These are phyloP conservation scores for Lithobates pipiens DNA, from an alignment of 2,797 vertebrate genomes.

Conservation along the genomic window DNA sequence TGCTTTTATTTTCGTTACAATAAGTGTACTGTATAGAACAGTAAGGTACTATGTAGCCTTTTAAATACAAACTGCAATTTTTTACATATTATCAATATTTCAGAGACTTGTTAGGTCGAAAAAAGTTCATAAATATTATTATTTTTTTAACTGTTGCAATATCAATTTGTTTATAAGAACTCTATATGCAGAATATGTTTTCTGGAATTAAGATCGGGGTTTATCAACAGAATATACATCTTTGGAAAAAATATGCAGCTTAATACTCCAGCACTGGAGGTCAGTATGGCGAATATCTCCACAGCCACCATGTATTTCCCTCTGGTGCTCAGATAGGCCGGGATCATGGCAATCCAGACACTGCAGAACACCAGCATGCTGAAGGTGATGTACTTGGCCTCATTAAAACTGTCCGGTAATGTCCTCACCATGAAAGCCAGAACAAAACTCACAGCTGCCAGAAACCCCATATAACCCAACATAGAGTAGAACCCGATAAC, in stretches of 20 bases:
- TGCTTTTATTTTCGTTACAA: too few species aligned
- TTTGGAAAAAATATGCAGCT: constrained; percentile 4
- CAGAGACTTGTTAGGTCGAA: too few species aligned
- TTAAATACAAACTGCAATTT: too few species aligned
- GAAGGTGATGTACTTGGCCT: constrained; percentile 19
- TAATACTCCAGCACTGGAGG: constrained; percentile 8
- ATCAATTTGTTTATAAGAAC: too few species aligned
- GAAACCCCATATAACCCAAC: not conserved
- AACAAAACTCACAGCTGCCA: not conserved
- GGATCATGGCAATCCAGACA: constrained; percentile 5
- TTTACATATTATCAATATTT: too few species aligned
- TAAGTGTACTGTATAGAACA: too few species aligned
- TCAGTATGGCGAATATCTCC: constrained; percentile 7
- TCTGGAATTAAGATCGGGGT: not conserved
- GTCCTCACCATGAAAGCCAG: not conserved
- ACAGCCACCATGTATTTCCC: constrained; percentile 11
- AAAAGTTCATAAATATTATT: too few species aligned
- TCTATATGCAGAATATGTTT: not conserved
- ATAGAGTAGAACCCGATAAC: not conserved
- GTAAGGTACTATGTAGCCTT: too few species aligned
- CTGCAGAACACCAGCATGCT: constrained; percentile 15
- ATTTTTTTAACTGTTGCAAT: too few species aligned
- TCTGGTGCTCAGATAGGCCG: constrained; percentile 23
- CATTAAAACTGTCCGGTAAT: constrained; percentile 36
- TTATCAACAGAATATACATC: not conserved